phyloP scores from a whole-genome alignment of 2,797 vertebrate genomes.

The Tympanoctomys barrerae region DNA sequence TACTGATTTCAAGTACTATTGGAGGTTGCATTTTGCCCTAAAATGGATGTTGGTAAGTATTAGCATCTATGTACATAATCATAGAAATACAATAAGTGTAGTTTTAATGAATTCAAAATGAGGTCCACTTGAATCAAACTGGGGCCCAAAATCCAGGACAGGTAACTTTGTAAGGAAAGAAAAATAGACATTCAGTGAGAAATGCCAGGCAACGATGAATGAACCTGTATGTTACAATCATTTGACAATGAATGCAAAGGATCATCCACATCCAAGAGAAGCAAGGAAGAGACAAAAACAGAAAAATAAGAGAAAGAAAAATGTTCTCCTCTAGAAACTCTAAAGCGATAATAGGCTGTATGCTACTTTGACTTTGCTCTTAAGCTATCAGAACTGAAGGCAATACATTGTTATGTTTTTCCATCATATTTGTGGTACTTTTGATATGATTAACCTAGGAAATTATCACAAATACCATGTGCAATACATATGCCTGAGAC shows the following conservation, averaged over 20 bases:
- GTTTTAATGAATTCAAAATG: not conserved
- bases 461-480: not conserved
- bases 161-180: not conserved
- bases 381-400: not conserved
- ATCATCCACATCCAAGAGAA: not conserved
- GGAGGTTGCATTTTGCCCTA: not conserved
- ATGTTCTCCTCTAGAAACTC: not conserved
- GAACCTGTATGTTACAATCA: not conserved
- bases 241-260: not conserved
- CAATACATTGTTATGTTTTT: not conserved
- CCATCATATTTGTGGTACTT: not conserved
- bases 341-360: rapidly evolving
- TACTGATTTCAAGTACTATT: not conserved
- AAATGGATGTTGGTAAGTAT: not conserved
- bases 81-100: not conserved
- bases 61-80: not conserved
- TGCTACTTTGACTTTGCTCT: not conserved
- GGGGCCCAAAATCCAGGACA: not conserved
- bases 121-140: rapidly evolving
- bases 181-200: not conserved
- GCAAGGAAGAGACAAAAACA: not conserved
- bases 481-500: not conserved
- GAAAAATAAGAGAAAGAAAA: not conserved
- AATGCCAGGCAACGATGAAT: not conserved
- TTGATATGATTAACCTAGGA: not conserved